Evolutionary conservation across 2,113 vertebrate genomes (phyloP).

Genomic region (Sus scrofa): DNA sequence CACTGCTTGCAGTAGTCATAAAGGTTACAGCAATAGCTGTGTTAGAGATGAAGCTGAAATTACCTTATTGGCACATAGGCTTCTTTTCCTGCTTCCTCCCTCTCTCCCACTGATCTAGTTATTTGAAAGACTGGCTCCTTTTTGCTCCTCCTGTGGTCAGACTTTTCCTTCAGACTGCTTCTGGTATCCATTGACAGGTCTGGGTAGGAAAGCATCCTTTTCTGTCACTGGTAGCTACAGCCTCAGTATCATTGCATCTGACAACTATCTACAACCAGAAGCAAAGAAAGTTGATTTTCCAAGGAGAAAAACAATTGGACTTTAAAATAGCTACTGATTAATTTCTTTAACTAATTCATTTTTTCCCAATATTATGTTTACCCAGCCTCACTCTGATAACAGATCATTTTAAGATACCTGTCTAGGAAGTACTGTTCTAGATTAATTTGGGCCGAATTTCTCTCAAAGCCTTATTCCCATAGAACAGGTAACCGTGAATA

Average conservation of each 20-base stretch:
- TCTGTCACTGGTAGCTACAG: constrained; percentile 70
- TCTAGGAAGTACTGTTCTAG: constrained; percentile 80
- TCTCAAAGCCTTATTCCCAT: constrained; percentile 84
- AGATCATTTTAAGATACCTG: constrained; percentile 79
- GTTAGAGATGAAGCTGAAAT: constrained; percentile 56
- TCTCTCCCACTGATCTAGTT: constrained; percentile 50
- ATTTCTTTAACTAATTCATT: constrained; percentile 62
- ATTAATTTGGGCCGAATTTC: constrained; percentile 80
- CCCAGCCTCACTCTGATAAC: constrained; percentile 75
- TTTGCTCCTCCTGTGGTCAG: constrained; percentile 53
- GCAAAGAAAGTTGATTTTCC: constrained; percentile 67
- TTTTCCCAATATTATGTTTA: constrained; percentile 66
- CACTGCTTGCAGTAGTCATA: constrained; percentile 32
- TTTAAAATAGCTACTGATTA: constrained; percentile 68
- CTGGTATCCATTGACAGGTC: constrained; percentile 68
- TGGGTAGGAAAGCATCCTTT: constrained; percentile 62
- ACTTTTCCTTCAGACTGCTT: constrained; percentile 70
- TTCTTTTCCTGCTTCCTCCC: constrained; percentile 50
- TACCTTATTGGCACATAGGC: constrained; percentile 56
- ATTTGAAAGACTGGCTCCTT: constrained; percentile 65
- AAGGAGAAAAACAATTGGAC: constrained; percentile 67
- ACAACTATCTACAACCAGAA: constrained; percentile 72
- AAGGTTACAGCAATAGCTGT: constrained; percentile 49
- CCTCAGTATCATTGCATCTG: constrained; percentile 69
- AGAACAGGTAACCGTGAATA: constrained; percentile 83